phyloP scores from a whole-genome alignment of 2,888 invertebrate genomes.

The Anoplius nigerrimus region DNA sequence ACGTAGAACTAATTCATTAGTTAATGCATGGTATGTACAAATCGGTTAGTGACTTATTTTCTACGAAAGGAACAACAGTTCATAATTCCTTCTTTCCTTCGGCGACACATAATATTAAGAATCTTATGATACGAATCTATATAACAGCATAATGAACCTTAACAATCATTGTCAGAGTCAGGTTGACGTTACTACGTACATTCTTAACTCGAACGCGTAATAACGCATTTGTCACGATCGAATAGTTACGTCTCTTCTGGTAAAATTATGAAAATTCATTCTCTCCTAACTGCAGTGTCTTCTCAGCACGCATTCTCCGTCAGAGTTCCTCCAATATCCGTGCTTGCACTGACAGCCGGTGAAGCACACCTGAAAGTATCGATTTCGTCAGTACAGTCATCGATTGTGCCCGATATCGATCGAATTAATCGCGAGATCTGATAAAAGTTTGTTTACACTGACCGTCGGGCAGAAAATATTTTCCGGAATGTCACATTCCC shows the following conservation, averaged over 20 bases:
- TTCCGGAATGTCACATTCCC: constrained; percentile 2
- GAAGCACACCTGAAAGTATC: constrained; percentile 18
- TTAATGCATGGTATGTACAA: too few species aligned
- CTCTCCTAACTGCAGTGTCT: background rate
- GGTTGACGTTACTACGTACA: too few species aligned
- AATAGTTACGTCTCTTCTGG: background rate
- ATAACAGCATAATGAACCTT: too few species aligned
- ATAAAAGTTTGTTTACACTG: background rate
- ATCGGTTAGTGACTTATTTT: too few species aligned
- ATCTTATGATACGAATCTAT: too few species aligned
- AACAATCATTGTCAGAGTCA: too few species aligned
- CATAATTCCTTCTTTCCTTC: too few species aligned
- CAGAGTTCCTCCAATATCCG: constrained; percentile 19
- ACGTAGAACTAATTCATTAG: too few species aligned
- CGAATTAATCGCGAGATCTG: background rate
- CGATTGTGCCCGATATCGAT: background rate
- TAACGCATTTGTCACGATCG: background rate
- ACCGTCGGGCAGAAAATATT: background rate
- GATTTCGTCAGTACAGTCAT: background rate
- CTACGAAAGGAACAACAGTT: too few species aligned
- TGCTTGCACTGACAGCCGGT: constrained; percentile 25
- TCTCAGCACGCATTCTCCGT: background rate
- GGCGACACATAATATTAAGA: too few species aligned
- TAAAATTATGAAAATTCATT: background rate
- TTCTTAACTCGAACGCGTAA: background rate